Evolutionary conservation across 2,113 vertebrate genomes (phyloP), one percentile per base, ranked within the genome.

Genomic region (Salvelinus namaycush): DNA sequence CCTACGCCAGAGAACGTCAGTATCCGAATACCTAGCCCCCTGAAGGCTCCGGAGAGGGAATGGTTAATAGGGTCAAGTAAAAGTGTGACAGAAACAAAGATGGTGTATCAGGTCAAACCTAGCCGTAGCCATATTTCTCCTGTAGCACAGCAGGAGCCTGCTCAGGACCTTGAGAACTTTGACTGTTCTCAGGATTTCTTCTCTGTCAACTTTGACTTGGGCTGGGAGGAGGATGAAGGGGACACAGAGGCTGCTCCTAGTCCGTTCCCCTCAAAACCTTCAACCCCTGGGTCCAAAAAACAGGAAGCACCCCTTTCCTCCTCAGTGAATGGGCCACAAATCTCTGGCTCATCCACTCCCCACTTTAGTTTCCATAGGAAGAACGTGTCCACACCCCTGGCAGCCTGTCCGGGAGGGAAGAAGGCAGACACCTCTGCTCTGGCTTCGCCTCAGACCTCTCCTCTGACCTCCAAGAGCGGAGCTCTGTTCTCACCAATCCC

Each of bases 331-430:
- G 22, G 12, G 1, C 60, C 66, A 1, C n/a, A 73, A 4, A 22
- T 27, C 13, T 73, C 79, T 3, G 51, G 39, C 59, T 87, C 87
- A 0, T 87, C 86, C 44, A 87, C 87, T 13, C 81, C 86, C 26
- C 68, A 1, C 6, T 34, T 20, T 31, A 26, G 69, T 72, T 60
- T 74, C 59, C 65, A 39, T 0, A 72, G 67, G 60, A 60, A 49
- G 11, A 81, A 65, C 12, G 8, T 72, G 4, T 81, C 77, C 26
- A 81, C 84, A 1, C 69, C 86, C 6, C 2, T 44, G 39, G 2
- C 54, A 20, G 72, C 16, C n/a, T 7, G 16, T 62, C 70, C 3
- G 1, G 34, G 3, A 3, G 29, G 74, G 4, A 74, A 57, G 64
- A 73, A 24, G 54, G 70, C 26, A 1, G 62, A 5, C 2, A 68